Conservation (phyloP, 2,797 vertebrate species). For the Anisognathus igniventris region DNA sequence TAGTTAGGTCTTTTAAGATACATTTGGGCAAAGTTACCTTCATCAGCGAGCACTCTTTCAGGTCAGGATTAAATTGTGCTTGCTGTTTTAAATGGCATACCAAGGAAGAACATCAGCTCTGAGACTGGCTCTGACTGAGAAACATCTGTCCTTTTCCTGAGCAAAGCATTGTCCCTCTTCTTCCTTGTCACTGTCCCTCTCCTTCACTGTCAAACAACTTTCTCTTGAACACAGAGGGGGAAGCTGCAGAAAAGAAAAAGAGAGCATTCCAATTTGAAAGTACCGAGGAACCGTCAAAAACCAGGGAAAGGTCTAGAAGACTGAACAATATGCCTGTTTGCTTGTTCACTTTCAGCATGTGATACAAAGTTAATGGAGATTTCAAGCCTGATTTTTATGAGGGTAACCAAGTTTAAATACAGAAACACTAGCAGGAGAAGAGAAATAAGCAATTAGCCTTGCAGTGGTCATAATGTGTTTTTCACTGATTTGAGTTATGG, state of each 20-base stretch:
- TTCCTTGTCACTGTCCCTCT: not conserved
- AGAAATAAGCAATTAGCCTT: not conserved
- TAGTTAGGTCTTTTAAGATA: not conserved
- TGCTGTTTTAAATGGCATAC: not conserved
- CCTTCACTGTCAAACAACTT: not conserved
- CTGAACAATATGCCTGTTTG: not conserved
- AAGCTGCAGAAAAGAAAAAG: rapidly evolving
- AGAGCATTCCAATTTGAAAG: not conserved
- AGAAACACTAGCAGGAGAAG: not conserved
- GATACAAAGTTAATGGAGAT: not conserved
- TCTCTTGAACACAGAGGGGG: not conserved
- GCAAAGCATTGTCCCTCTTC: not conserved
- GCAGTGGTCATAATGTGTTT: not conserved
- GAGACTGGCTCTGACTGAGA: not conserved
- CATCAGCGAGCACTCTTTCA: not conserved
- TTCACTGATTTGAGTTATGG: not conserved
- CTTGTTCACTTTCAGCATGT: not conserved
- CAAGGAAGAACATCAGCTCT: not conserved
- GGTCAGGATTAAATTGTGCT: not conserved
- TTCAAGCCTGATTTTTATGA: not conserved
- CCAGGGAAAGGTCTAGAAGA: not conserved
- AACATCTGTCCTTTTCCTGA: not conserved
- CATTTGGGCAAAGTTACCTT: not conserved
- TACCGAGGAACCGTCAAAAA: not conserved
- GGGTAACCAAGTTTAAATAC: not conserved